A percentile compares a stretch with the other conserved stretches of the same genome.
Conservation (phyloP, 2,888 invertebrate genomes). For the Tricholauxania praeusta region DNA sequence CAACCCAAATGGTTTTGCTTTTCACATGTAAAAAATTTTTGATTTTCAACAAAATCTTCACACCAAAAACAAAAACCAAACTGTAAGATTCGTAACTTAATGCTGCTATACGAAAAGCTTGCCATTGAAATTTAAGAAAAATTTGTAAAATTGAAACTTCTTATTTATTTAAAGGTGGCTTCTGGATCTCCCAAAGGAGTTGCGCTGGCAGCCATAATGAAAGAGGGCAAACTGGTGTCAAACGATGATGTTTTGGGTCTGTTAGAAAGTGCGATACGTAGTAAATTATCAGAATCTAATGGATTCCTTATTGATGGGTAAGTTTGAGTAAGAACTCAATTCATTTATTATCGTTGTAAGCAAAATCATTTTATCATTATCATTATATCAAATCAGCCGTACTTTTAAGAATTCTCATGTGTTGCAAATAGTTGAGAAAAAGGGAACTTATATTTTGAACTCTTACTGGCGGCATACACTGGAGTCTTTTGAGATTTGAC, state of each 20-base stretch:
- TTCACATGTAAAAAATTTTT: too few relatives aligned
- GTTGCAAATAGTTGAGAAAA: too few relatives aligned
- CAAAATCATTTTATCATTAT: background rate
- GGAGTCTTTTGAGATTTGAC: too few relatives aligned
- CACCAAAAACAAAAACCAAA: too few relatives aligned
- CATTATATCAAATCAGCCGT: background rate
- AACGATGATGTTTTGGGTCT: conserved; percentile 89
- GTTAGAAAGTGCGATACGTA: conserved; percentile 85
- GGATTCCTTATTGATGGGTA: conserved; percentile 91
- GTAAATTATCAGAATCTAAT: conserved; percentile 74
- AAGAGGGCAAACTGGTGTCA: conserved; percentile 87
- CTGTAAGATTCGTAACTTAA: too few relatives aligned
- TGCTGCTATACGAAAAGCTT: too few relatives aligned
- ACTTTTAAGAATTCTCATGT: background rate
- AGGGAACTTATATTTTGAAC: background rate
- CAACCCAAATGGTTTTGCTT: too few relatives aligned
- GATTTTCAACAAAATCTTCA: too few relatives aligned
- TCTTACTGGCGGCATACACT: too few relatives aligned
- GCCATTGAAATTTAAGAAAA: background rate
- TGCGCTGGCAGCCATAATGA: conserved; percentile 87
- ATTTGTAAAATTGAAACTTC: background rate
- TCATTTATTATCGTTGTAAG: background rate
- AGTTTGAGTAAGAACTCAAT: conserved; percentile 9
- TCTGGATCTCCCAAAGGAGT: conserved; percentile 90
- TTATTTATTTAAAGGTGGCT: conserved; percentile 69